Conservation (phyloP, 92 coral and sea anemone species). For the Actinostola sp. region DNA sequence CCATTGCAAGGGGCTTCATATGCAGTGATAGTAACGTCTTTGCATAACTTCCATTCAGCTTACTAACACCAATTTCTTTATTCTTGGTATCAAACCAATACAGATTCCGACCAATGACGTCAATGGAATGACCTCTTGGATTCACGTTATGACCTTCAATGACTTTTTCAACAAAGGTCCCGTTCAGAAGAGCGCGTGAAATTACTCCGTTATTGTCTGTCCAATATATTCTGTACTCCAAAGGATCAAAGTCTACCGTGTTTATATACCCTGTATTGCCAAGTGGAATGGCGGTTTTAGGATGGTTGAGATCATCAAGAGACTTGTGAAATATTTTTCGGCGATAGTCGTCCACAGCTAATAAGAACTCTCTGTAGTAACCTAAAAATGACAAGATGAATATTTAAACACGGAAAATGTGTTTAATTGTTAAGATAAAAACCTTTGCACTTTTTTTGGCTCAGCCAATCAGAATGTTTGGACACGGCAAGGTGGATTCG, state of each 20-base stretch:
- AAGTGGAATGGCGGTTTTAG: conserved; percentile 15
- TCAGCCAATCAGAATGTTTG: too few relatives aligned
- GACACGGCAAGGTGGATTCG: too few relatives aligned
- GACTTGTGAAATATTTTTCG: conserved; percentile 26
- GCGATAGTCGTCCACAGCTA: conserved; percentile 19
- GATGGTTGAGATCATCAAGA: conserved; percentile 25
- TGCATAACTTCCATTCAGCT: conserved; percentile 19
- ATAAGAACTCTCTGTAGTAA: conserved; percentile 18
- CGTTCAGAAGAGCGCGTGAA: conserved; percentile 34
- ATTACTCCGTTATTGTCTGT: conserved; percentile 20
- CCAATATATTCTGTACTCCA: conserved; percentile 24
- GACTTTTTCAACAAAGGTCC: conserved; percentile 22
- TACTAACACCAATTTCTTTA: conserved; percentile 20
- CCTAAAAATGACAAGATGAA: conserved; percentile 13
- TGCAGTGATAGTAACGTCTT: conserved; percentile 9
- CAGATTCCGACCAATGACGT: conserved; percentile 30
- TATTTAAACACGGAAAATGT: too few relatives aligned
- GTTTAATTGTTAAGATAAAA: too few relatives aligned
- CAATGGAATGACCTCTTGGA: conserved; percentile 25
- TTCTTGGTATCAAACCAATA: conserved; percentile 19
- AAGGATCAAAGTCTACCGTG: conserved; percentile 35
- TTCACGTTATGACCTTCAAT: not conserved
- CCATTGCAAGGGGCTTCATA: conserved; percentile 19
- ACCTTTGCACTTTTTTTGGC: too few relatives aligned
- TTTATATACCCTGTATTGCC: not conserved